A percentile compares a stretch with the other conserved stretches of the same genome.
These are phyloP conservation scores for Procavia capensis DNA, from an alignment of 2,113 vertebrate genomes.

Conservation along the genomic window DNA sequence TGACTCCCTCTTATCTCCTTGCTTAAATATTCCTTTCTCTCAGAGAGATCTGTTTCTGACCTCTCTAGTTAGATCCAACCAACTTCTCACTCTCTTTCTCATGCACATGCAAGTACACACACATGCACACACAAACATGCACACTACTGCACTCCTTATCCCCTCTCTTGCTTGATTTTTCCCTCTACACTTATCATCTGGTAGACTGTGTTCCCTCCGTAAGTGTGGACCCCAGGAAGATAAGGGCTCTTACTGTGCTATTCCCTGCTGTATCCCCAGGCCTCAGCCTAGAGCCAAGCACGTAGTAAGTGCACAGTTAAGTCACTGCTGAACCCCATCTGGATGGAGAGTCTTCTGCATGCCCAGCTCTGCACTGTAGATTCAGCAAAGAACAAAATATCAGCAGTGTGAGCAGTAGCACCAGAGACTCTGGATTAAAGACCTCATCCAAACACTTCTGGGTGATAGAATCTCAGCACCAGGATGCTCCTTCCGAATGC, in stretches of 20 bases:
- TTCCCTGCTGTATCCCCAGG: background rate
- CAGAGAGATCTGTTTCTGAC: background rate
- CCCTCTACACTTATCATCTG: background rate
- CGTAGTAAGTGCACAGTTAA: background rate
- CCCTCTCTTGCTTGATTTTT: background rate
- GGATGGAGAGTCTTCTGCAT: background rate
- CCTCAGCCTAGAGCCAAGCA: background rate
- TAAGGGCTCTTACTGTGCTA: background rate
- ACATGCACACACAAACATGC: background rate
- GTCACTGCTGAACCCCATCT: background rate
- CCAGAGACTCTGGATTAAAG: background rate
- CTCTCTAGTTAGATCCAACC: background rate
- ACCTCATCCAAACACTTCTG: background rate
- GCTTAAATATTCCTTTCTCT: background rate
- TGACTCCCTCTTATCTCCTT: background rate
- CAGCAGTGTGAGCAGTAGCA: background rate
- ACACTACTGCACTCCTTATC: background rate
- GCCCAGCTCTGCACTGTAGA: accelerated
- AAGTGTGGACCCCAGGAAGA: background rate
- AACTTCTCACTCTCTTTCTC: too few relatives aligned
- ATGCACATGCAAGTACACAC: background rate
- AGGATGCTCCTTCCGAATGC: background rate
- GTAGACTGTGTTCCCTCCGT: accelerated
- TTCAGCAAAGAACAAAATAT: background rate
- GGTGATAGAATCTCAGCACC: background rate